phyloP scores from a whole-genome alignment of 2,113 vertebrate genomes.

The Podocnemis expansa region DNA sequence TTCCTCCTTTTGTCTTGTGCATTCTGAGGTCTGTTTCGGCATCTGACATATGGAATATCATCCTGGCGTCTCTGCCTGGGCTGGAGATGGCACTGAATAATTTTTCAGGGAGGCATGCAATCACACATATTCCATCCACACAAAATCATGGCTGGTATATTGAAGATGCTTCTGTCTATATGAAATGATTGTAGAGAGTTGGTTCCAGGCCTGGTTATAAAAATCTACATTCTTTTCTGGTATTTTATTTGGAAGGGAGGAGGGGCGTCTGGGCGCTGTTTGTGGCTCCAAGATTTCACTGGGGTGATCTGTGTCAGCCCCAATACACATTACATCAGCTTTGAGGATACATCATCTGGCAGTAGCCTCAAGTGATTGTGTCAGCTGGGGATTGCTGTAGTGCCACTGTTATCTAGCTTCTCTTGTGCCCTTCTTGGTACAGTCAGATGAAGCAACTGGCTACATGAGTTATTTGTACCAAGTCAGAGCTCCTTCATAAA shows the following conservation, averaged over 20 bases:
- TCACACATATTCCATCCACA: neutral
- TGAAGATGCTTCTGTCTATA: neutral
- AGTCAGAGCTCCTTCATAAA: neutral
- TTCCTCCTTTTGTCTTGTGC: neutral
- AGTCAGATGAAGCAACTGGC: neutral
- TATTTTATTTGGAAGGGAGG: neutral
- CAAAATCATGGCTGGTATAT: no score
- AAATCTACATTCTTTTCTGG: neutral
- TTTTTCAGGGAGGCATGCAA: neutral
- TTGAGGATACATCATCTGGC: neutral
- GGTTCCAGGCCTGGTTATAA: neutral
- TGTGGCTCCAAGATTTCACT: neutral
- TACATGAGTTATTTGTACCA: neutral
- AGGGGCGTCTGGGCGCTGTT: neutral
- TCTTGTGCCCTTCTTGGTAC: neutral
- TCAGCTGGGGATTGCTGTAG: neutral
- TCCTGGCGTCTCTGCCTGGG: neutral
- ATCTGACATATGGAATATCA: neutral
- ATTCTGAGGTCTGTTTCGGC: neutral
- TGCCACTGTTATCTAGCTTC: accelerated
- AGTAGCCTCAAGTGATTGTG: neutral
- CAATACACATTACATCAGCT: neutral
- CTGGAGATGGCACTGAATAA: neutral
- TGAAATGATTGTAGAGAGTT: neutral
- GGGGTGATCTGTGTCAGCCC: neutral